Evolutionary conservation across 64 coral and sea anemone species (phyloP).

Genomic region (Cladopsammia gracilis): DNA sequence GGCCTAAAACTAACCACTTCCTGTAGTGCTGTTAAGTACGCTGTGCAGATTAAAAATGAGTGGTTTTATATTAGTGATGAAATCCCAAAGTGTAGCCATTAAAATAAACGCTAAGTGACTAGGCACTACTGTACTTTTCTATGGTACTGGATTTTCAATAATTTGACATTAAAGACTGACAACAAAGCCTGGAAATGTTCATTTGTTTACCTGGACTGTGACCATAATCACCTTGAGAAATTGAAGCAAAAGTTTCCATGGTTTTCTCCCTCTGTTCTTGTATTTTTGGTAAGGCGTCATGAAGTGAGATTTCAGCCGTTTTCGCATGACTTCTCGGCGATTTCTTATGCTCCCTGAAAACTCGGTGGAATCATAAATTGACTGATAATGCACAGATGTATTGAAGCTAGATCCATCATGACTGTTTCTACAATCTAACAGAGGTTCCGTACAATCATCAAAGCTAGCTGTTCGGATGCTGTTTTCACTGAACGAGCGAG

Average conservation of each 20-base stretch:
- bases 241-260: slow-evolving; percentile 89
- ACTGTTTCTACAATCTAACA: not conserved
- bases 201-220: slow-evolving; percentile 73
- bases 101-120: no score
- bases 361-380: slow-evolving; percentile 87
- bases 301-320: slow-evolving; percentile 84
- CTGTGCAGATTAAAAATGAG: no score
- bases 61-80: no score
- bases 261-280: slow-evolving; percentile 85
- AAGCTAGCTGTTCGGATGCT: not conserved
- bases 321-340: slow-evolving; percentile 81
- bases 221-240: slow-evolving; percentile 86
- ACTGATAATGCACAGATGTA: slow-evolving; percentile 77
- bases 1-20: no score
- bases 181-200: not conserved
- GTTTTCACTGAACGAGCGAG: slow-evolving; percentile 66
- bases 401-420: not conserved
- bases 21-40: no score
- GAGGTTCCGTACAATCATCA: slow-evolving; percentile 29
- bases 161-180: no score
- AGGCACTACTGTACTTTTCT: no score
- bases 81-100: no score
- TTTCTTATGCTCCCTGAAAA: slow-evolving; percentile 59
- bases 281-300: slow-evolving; percentile 93
- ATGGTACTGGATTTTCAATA: no score